phyloP scores from a whole-genome alignment of 2,797 vertebrate genomes.

The Poeciliopsis presidionis region DNA sequence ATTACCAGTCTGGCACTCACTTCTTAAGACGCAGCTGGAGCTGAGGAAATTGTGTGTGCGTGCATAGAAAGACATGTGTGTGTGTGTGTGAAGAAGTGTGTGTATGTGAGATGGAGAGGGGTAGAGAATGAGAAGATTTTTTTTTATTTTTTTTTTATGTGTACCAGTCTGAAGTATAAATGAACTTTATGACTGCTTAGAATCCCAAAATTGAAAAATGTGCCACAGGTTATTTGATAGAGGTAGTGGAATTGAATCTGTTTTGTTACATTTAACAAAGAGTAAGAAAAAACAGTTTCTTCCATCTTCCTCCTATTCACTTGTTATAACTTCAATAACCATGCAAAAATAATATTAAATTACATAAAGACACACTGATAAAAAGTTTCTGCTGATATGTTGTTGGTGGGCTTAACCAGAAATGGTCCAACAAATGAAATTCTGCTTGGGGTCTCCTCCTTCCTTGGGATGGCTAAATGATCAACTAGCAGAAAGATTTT shows the following conservation, averaged over 20 bases:
- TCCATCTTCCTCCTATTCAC: background rate
- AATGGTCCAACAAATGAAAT: background rate
- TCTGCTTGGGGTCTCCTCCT: background rate
- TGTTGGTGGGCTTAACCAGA: background rate
- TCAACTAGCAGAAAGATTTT: background rate
- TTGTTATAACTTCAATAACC: background rate
- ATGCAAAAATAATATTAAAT: background rate
- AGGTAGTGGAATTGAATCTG: background rate
- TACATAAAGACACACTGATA: background rate
- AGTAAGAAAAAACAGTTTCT: background rate
- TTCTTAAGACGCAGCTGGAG: conserved; percentile 75
- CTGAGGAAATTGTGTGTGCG: conserved; percentile 39
- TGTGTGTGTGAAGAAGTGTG: background rate
- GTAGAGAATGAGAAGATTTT: background rate
- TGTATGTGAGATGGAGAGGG: background rate
- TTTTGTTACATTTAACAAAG: background rate
- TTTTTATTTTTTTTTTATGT: background rate
- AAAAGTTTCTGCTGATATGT: background rate
- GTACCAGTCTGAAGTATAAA: background rate
- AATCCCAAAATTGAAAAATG: background rate
- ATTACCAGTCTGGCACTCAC: conserved; percentile 69
- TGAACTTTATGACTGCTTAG: background rate
- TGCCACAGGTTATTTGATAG: background rate
- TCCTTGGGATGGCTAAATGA: background rate
- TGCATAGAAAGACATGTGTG: background rate